Evolutionary conservation across 2,113 vertebrate genomes (phyloP), one percentile per base, ranked within the genome.

Genomic region (Orthonyx spaldingii): DNA sequence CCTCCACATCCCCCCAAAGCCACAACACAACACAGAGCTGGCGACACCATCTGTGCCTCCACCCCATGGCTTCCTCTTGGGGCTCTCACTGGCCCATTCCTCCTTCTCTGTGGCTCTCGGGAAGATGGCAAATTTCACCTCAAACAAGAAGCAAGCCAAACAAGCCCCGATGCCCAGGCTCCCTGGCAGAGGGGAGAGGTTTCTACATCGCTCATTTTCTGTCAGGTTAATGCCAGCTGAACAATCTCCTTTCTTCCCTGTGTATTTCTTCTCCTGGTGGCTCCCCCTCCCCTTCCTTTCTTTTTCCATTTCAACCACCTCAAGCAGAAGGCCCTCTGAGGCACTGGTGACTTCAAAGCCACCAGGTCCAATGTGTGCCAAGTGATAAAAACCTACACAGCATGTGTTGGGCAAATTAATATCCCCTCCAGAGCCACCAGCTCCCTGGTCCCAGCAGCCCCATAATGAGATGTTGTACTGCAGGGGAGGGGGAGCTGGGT

Each of bases 391-490:
- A 96, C 93, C 93, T 90, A 94, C 96, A 71, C 98, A 97, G 98
- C 97, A 96, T 95, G 96, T 94, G 94, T 93, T 98, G 97, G 97
- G 95, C 94, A 98, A 98, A 98, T 98, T 98, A 98, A 97, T 97
- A 97, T 97, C 97, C 97, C 97, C 97, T 98, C 97, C 94, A 97
- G 96, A 98, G 97, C 92, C 87, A 88, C 80, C 2, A 7, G 97
- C 96, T 97, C 94, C 96, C 96, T 69, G 0, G 94, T 96, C 97
- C 97, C 97, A 96, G 96, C 96, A 97, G 97, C 96, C 84, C 94
- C 80, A 57, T 97, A 98, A 98, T 97, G 97, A 98, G 97, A 97
- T 96, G 95, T 91, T 97, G 64, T 85, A 95, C 81, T 57, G 83
- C 95, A 97, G 94, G 96, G 96, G 94, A 87, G 94, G 97, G 97